Evolutionary conservation across 2,797 vertebrate species (phyloP).

Genomic region (Eospalax fontanierii): DNA sequence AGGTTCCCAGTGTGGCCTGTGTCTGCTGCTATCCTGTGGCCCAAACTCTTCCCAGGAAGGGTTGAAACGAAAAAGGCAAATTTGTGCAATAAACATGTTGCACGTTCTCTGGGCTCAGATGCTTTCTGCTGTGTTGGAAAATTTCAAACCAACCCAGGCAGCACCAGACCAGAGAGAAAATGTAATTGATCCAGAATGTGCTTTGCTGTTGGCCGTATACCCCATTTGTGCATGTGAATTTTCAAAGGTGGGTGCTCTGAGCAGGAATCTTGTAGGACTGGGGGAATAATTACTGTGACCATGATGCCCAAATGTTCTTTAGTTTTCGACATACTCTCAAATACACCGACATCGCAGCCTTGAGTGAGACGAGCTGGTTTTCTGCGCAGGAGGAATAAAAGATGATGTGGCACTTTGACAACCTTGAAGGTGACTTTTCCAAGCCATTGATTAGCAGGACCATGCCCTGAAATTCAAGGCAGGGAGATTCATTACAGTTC

Average conservation of each 20-base stretch:
- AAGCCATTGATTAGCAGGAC: slow-evolving; percentile 86
- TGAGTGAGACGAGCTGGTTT: slow-evolving; percentile 62
- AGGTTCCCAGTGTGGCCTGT: background rate
- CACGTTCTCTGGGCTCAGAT: background rate
- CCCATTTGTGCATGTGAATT: slow-evolving; percentile 3
- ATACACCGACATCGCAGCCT: slow-evolving; percentile 24
- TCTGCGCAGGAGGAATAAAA: slow-evolving; percentile 74
- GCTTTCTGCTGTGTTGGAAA: slow-evolving; percentile 64
- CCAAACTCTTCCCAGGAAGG: background rate
- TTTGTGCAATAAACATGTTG: slow-evolving; percentile 37
- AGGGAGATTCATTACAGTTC: slow-evolving; percentile 86
- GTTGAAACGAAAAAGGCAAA: slow-evolving; percentile 41
- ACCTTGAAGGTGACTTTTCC: slow-evolving; percentile 89
- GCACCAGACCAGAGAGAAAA: slow-evolving; percentile 17
- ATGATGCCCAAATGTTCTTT: slow-evolving; percentile 53
- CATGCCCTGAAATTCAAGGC: slow-evolving; percentile 86
- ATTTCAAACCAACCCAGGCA: slow-evolving; percentile 47
- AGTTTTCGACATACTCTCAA: slow-evolving; percentile 65
- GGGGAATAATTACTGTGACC: slow-evolving; percentile 67
- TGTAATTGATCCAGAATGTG: slow-evolving; percentile 30
- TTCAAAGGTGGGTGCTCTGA: slow-evolving; percentile 75
- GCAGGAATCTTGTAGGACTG: slow-evolving; percentile 50
- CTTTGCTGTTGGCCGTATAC: slow-evolving; percentile 38
- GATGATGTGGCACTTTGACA: slow-evolving; percentile 68
- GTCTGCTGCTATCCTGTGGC: background rate